A percentile compares a stretch with the other conserved stretches of the same genome.
phyloP scores from a whole-genome alignment of 2,113 vertebrate species.

The Hippocampus comes region DNA sequence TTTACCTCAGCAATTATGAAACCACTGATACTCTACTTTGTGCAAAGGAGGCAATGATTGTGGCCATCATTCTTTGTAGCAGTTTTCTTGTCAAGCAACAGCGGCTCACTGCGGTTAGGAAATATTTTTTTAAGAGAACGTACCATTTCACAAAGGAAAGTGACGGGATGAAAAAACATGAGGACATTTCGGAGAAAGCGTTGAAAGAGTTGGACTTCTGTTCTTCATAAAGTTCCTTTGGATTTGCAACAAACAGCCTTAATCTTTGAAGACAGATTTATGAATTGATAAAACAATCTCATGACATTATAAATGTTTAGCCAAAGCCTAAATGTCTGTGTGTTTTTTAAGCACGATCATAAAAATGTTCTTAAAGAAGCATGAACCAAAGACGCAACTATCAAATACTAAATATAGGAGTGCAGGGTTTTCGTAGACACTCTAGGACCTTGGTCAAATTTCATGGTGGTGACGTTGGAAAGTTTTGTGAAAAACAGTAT shows the following conservation, averaged over 20 bases:
- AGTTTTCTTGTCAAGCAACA: conserved; percentile 23
- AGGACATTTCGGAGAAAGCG: conserved; percentile 29
- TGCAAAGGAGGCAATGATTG: conserved; percentile 25
- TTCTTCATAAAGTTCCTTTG: neutral
- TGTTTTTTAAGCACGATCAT: too few species aligned
- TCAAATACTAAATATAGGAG: too few species aligned
- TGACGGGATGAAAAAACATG: conserved; percentile 37
- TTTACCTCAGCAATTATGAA: conserved; percentile 41
- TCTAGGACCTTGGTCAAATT: too few species aligned
- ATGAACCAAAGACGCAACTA: too few species aligned
- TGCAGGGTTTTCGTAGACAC: too few species aligned
- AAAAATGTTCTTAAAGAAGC: too few species aligned
- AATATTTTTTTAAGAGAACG: conserved; percentile 53
- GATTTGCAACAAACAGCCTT: neutral
- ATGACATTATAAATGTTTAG: too few species aligned
- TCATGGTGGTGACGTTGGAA: too few species aligned
- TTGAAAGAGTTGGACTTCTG: neutral
- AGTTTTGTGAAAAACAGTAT: too few species aligned
- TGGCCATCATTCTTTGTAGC: conserved; percentile 20
- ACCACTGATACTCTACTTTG: conserved; percentile 22
- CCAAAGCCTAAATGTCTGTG: too few species aligned
- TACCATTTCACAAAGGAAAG: conserved; percentile 46
- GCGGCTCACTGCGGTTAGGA: conserved; percentile 22
- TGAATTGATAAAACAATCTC: neutral
- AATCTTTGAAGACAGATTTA: neutral